Conservation (phyloP, 2,797 vertebrate genomes). For the Loriculus beryllinus region DNA sequence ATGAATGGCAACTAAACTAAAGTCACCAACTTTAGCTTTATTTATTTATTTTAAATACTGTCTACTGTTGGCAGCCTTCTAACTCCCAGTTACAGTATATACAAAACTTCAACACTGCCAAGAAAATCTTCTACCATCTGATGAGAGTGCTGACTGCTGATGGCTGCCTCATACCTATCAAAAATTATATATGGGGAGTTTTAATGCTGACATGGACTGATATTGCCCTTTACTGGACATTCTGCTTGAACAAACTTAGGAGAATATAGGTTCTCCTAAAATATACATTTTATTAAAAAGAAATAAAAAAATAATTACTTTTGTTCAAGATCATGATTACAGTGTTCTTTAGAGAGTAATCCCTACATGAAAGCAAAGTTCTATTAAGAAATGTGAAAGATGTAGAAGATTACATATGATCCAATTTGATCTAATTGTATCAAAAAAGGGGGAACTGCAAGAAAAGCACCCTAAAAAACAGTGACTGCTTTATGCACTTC, state of each 20-base stretch:
- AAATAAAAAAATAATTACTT: background rate
- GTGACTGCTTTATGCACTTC: background rate
- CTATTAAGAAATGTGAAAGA: background rate
- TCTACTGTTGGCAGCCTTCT: background rate
- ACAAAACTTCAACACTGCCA: background rate
- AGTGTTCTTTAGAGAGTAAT: background rate
- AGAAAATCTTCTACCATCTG: background rate
- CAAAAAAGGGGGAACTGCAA: background rate
- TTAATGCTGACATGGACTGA: background rate
- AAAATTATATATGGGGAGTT: background rate
- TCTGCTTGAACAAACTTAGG: background rate
- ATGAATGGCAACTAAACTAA: background rate
- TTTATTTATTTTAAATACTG: background rate
- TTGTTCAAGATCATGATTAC: background rate
- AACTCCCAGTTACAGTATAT: background rate
- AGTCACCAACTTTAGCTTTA: background rate
- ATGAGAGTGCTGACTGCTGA: background rate
- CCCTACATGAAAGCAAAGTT: background rate
- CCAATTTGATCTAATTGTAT: background rate
- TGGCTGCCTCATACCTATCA: background rate
- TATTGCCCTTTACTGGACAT: background rate
- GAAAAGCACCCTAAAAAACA: background rate
- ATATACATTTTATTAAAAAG: background rate
- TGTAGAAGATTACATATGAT: background rate
- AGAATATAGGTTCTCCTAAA: background rate